Evolutionary conservation across 2,888 invertebrate species (phyloP).

Genomic region (Aradus depressus): DNA sequence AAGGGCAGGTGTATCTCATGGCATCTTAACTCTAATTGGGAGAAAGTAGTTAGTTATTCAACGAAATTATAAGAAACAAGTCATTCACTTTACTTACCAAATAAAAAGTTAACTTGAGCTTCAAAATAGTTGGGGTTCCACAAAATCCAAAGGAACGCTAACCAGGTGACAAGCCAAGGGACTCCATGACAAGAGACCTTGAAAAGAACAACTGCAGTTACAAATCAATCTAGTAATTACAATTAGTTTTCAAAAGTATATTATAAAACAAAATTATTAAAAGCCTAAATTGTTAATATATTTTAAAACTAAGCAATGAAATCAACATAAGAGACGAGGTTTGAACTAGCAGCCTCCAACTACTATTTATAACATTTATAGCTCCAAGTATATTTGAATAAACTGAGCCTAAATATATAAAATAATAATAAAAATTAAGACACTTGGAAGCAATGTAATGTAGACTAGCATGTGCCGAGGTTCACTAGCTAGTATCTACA

Average conservation of each 20-base stretch:
- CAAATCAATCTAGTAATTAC: not conserved
- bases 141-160: slow-evolving; percentile 65
- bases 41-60: no score
- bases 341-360: not conserved
- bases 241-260: not conserved
- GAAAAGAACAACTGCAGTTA: slow-evolving; percentile 31
- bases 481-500: no score
- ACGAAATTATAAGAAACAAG: not conserved
- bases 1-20: no score
- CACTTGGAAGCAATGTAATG: no score
- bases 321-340: not conserved
- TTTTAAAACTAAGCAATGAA: not conserved
- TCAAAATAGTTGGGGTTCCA: slow-evolving; percentile 57
- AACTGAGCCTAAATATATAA: no score
- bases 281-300: not conserved
- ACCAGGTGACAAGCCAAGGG: slow-evolving; percentile 67
- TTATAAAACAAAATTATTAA: not conserved
- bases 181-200: slow-evolving; percentile 81
- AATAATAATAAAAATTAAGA: no score
- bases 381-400: no score
- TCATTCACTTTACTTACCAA: slow-evolving; percentile 50
- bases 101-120: slow-evolving; percentile 72
- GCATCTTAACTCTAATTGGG: no score
- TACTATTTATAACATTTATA: not conserved
- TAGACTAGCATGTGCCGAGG: no score